Base-by-base conservation (phyloP, 1,140 invertebrate species). In the Thaumatotibia leucotreta region DNA sequence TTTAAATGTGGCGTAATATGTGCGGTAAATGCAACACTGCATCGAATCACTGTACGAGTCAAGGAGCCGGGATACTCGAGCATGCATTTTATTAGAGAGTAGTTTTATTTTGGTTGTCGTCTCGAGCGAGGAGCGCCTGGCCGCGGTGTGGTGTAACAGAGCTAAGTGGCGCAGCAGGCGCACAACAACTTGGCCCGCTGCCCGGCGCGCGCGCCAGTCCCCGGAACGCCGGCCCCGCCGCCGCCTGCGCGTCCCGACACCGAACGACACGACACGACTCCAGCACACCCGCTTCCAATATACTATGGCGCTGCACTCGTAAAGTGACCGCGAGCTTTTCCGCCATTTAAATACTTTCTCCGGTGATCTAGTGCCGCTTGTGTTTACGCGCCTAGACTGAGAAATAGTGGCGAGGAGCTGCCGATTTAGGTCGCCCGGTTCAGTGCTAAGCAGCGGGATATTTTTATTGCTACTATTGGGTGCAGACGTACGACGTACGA, bases 391-490 rank as follows among this genome's bases (percentile, higher is more conserved):
- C 66, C 66, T 64, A 68, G 72, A 77, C 65, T 64, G 73, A 73
- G 65, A 70, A 74, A 73, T 68, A 78, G 72, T 68, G 63, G 68
- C 70, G 70, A 71, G 67, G 65, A 76, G 78, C 72, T 65, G 80
- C 76, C 74, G 81, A 89, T 86, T 79, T 90, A 86, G 88, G 88
- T 90, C 88, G 85, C 86, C 88, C 88, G 88, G 86, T 84, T 82
- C 78, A 76, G 80, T 82, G 72, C 79, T 81, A 83, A 58, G 82
- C 80, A 83, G 83, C 83, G 82, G 80, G 85, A 88, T 90, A 90
- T 90, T 90, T 89, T 88, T 89, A 89, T 86, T 82, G 74, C 79
- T 76, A 80, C 78, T 80, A 80, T 84, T 80, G 77, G 79, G 81
- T 83, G 81, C 80, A 87, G 82, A 83, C 83, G 81, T 80, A 82